Evolutionary conservation across 2,113 vertebrate genomes (phyloP).

Genomic region (Oryzias melastigma): DNA sequence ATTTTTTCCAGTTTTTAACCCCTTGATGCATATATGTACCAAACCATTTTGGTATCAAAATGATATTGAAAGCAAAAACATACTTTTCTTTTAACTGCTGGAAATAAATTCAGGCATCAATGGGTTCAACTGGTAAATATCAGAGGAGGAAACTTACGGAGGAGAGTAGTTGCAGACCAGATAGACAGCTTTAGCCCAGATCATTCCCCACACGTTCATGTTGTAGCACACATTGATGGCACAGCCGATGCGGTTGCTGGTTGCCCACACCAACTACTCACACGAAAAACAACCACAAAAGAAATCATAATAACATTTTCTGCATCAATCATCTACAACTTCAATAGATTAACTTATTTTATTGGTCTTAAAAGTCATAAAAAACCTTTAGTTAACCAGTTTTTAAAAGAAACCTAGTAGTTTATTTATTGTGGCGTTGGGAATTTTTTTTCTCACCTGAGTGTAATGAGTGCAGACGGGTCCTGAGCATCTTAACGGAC

Average conservation of each 20-base stretch:
- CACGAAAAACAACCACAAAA: background rate
- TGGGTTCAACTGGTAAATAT: background rate
- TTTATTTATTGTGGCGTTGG: too few relatives aligned
- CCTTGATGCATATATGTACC: too few relatives aligned
- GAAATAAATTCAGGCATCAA: too few relatives aligned
- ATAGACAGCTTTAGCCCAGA: slow-evolving; percentile 96
- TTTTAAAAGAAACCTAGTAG: too few relatives aligned
- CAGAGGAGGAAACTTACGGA: slow-evolving; percentile 82
- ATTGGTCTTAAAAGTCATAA: background rate
- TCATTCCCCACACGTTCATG: slow-evolving; percentile 99
- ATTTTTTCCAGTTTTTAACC: too few relatives aligned
- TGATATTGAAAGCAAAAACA: too few relatives aligned
- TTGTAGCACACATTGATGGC: slow-evolving; percentile 97
- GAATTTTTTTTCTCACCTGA: slow-evolving; percentile 79
- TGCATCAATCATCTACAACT: background rate
- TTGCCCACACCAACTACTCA: slow-evolving; percentile 94
- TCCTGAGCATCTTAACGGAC: slow-evolving; percentile 92
- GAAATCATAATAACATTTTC: background rate
- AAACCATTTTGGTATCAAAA: too few relatives aligned
- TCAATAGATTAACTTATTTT: too few relatives aligned
- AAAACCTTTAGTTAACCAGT: background rate
- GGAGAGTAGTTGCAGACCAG: slow-evolving; percentile 99
- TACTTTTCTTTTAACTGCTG: too few relatives aligned
- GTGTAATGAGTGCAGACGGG: slow-evolving; percentile 99
- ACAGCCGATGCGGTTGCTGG: slow-evolving; percentile 93